These are phyloP conservation scores for Corydoras maculifer DNA, from an alignment of 2,113 vertebrate species.

Conservation along the genomic window DNA sequence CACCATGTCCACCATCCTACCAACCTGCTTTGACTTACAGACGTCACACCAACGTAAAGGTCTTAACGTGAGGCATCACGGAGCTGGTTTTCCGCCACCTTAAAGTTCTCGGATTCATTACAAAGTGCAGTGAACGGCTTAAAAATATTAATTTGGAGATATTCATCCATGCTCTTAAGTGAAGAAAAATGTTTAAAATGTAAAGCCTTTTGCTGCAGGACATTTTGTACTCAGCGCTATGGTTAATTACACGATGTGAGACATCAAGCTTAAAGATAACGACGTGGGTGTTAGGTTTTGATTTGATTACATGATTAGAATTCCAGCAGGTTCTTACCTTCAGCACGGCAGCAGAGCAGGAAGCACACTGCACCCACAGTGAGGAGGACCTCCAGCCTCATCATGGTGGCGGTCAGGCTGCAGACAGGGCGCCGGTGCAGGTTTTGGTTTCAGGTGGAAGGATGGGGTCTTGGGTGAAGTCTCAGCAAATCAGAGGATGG, in stretches of 20 bases:
- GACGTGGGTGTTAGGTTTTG: neutral
- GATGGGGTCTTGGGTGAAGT: neutral
- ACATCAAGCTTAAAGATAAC: neutral
- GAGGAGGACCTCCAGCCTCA: slow-evolving; percentile 28
- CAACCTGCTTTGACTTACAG: too few relatives aligned
- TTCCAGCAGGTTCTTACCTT: slow-evolving; percentile 39
- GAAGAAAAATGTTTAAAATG: too few relatives aligned
- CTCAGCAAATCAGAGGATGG: neutral
- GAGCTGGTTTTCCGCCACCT: too few relatives aligned
- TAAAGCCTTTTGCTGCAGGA: too few relatives aligned
- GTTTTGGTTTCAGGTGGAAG: neutral
- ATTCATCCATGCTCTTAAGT: too few relatives aligned
- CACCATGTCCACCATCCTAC: too few relatives aligned
- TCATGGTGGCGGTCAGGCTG: slow-evolving; percentile 5
- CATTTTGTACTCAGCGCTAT: too few relatives aligned
- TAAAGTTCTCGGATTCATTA: too few relatives aligned
- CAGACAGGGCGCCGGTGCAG: neutral
- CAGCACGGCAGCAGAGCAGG: slow-evolving; percentile 6
- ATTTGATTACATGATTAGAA: neutral
- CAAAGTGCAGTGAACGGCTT: too few relatives aligned
- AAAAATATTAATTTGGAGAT: too few relatives aligned
- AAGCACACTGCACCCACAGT: slow-evolving; percentile 29
- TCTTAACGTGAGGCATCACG: too few relatives aligned
- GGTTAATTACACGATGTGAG: neutral
- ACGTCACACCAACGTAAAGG: too few relatives aligned